Evolutionary conservation across 2,113 vertebrate species (phyloP), one percentile per base, ranked within the genome.

Genomic region (Rhipidura dahli): DNA sequence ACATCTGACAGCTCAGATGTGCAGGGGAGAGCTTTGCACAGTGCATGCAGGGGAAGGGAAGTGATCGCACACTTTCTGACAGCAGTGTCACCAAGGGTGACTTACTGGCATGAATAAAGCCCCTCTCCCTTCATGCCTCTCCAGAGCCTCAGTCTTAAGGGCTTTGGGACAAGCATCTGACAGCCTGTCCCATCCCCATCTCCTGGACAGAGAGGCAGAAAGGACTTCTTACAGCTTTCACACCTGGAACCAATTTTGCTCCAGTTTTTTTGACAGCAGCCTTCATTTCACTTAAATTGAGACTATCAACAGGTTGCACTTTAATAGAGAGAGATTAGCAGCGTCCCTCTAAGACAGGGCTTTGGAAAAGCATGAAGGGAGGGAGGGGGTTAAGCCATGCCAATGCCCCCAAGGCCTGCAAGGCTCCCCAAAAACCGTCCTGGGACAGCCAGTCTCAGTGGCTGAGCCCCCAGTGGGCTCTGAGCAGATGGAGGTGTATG

Each of bases 31-130:
- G 39, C n/a, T 39, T 59, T 40, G 44, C 44, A 63, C 40, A 9
- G 16, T 0, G 30, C 50, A 27, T 0, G 71, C 59, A 54, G 63
- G 44, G 40, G 50, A 45, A 72, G 39, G 33, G 31, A 53, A 57
- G 39, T 1, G 2, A 68, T 17, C 0, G 0, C 24, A 8, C 0
- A 0, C 53, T 56, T 40, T 40, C n/a, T 37, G 70, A 80, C 77
- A 70, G 72, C 68, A 26, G 2, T 8, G 11, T 35, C 91, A 87
- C 28, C 57, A 51, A 56, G 76, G 8, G 39, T 59, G 42, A 39
- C 33, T 30, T 28, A 30, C 0, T 1, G 64, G 30, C 35, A 50
- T 28, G 31, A 54, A 54, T 20, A 69, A 70, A 77, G 33, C 21
- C 35, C 9, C 26, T 54, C 63, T 69, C 35, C 14, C 26, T 83